Evolutionary conservation across 2,113 vertebrate species (phyloP).

Genomic region (Axis porcinus): DNA sequence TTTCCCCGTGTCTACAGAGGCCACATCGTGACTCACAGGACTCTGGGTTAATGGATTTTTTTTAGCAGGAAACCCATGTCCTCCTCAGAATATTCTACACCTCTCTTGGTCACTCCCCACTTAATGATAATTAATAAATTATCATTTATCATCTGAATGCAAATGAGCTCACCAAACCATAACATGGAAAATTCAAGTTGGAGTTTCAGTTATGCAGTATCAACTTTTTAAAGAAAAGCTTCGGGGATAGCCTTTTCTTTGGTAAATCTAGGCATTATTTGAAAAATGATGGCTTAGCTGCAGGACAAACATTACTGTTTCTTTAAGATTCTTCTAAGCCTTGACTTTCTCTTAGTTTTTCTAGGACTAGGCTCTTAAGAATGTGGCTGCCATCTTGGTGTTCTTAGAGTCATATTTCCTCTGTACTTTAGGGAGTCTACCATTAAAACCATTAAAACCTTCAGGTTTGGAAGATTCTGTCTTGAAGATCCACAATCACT

Average conservation of each 20-base stretch:
- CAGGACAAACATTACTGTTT: background rate
- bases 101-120: background rate
- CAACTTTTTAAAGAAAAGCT: background rate
- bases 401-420: background rate
- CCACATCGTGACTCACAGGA: rapidly evolving
- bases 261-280: background rate
- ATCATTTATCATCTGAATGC: background rate
- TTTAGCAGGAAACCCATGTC: background rate
- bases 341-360: background rate
- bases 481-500: background rate
- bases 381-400: background rate
- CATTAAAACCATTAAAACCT: background rate
- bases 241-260: background rate
- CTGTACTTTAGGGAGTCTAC: background rate
- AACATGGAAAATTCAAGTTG: background rate
- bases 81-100: background rate
- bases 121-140: background rate
- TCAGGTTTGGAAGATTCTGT: background rate
- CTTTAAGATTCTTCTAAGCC: background rate
- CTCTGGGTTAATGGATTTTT: background rate
- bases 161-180: background rate
- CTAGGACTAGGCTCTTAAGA: background rate
- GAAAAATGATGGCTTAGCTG: background rate
- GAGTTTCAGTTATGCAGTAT: background rate
- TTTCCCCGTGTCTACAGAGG: too few relatives aligned